Percentiles rank a stretch among this genome's conserved stretches.
phyloP scores from a whole-genome alignment of 2,113 vertebrate genomes.

The Pseudorhombus dupliciocellatus region DNA sequence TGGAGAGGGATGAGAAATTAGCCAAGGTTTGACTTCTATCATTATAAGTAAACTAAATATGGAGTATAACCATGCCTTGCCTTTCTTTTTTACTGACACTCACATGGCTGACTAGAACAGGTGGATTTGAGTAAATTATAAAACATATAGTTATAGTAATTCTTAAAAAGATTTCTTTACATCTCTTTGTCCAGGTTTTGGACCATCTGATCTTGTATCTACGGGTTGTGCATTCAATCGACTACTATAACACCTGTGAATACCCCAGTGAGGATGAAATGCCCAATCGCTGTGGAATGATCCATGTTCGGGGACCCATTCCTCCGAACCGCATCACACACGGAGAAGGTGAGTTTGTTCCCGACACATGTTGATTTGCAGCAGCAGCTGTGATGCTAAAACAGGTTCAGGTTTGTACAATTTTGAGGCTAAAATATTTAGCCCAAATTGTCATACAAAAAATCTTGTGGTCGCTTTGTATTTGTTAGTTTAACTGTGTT shows the following conservation, averaged over 20 bases:
- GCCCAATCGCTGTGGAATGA: conserved; percentile 94
- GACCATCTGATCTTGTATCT: conserved; percentile 90
- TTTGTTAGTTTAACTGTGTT: background rate
- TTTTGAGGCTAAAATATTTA: background rate
- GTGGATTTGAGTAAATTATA: background rate
- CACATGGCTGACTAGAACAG: background rate
- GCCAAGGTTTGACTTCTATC: conserved; percentile 82
- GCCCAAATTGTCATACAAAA: too few species aligned
- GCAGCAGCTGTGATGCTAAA: background rate
- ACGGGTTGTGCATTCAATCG: conserved; percentile 91
- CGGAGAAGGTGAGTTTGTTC: conserved; percentile 82
- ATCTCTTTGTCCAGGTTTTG: conserved; percentile 82
- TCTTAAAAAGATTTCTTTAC: background rate
- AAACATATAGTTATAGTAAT: background rate
- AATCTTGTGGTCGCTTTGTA: too few species aligned
- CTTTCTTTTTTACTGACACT: background rate
- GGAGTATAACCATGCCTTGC: background rate
- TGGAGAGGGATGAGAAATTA: conserved; percentile 92
- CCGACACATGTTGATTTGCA: background rate
- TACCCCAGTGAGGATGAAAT: conserved; percentile 95
- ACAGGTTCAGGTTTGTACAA: background rate
- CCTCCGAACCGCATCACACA: conserved; percentile 91
- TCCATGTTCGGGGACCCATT: conserved; percentile 91
- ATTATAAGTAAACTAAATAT: background rate
- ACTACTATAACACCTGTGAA: conserved; percentile 93